A percentile compares a stretch with the other conserved stretches of the same genome.
Evolutionary conservation across 2,797 vertebrate species (phyloP).

Genomic region (Leuciscus waleckii): DNA sequence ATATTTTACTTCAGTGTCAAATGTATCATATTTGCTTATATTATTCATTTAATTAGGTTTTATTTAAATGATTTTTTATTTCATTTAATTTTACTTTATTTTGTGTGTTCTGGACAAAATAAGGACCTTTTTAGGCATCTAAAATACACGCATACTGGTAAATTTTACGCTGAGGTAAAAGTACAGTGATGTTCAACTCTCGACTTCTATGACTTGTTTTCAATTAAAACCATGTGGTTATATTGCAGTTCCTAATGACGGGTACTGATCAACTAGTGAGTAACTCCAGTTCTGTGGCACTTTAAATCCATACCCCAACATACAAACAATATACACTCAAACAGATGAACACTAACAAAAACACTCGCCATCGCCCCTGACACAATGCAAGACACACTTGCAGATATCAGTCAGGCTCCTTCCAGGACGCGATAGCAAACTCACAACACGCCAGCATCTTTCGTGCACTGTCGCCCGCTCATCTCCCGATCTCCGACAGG

Average conservation of each 20-base stretch:
- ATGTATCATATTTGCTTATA: background rate
- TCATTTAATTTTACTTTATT: background rate
- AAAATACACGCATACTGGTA: background rate
- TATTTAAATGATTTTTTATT: background rate
- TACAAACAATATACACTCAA: conserved; percentile 26
- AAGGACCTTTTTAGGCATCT: background rate
- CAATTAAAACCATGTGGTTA: background rate
- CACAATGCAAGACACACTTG: conserved; percentile 21
- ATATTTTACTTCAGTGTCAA: background rate
- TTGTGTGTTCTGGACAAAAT: background rate
- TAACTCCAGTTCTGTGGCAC: background rate
- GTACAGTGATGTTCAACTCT: background rate
- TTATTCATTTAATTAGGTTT: background rate
- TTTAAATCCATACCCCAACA: conserved; percentile 3
- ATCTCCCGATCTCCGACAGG: conserved; percentile 55
- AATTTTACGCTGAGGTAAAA: background rate
- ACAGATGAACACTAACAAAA: conserved; percentile 46
- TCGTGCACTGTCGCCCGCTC: conserved; percentile 57
- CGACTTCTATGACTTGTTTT: background rate
- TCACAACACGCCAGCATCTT: conserved; percentile 61
- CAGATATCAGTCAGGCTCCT: conserved; percentile 54
- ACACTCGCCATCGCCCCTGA: conserved; percentile 1
- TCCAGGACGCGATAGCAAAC: conserved; percentile 49
- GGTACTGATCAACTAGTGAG: background rate
- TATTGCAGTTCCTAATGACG: background rate